Evolutionary conservation across 2,797 vertebrate genomes (phyloP).

Genomic region (Rhinatrema bivittatum): DNA sequence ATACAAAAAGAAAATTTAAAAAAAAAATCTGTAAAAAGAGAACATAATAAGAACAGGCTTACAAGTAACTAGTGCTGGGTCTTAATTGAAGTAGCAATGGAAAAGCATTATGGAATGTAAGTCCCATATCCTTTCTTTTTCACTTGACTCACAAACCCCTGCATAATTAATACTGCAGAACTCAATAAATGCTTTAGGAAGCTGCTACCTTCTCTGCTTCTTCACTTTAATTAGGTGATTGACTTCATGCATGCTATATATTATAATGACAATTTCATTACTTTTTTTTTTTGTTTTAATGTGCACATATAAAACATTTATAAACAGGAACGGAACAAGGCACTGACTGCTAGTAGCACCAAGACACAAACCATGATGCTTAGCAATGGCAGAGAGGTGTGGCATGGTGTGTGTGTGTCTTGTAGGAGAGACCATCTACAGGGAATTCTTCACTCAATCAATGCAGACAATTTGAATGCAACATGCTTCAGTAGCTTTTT

Average conservation of each 20-base stretch:
- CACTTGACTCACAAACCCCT: constrained; percentile 47
- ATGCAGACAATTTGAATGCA: too few species aligned
- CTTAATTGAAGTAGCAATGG: constrained; percentile 23
- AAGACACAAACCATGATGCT: constrained; percentile 5
- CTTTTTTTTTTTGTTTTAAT: constrained; percentile 61
- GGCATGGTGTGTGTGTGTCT: background rate
- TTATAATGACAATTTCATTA: constrained; percentile 70
- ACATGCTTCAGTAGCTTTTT: too few species aligned
- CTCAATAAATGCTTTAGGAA: constrained; percentile 62
- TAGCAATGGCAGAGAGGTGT: background rate
- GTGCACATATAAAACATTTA: constrained; percentile 54
- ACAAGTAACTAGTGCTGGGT: constrained; percentile 7
- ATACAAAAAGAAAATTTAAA: constrained; percentile 7
- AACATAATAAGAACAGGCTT: constrained; percentile 36
- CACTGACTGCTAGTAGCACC: constrained; percentile 15
- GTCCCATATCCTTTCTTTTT: constrained; percentile 39
- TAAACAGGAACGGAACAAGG: constrained; percentile 39
- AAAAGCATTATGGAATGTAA: constrained; percentile 29
- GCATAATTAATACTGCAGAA: constrained; percentile 61
- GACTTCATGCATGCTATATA: constrained; percentile 59
- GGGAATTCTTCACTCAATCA: background rate
- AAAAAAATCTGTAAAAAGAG: constrained; percentile 43
- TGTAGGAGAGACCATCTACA: background rate
- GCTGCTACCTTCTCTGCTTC: constrained; percentile 44
- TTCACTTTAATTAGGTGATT: constrained; percentile 62